These are phyloP conservation scores for Barnardius zonarius DNA, from an alignment of 2,113 vertebrate species.

Conservation along the genomic window DNA sequence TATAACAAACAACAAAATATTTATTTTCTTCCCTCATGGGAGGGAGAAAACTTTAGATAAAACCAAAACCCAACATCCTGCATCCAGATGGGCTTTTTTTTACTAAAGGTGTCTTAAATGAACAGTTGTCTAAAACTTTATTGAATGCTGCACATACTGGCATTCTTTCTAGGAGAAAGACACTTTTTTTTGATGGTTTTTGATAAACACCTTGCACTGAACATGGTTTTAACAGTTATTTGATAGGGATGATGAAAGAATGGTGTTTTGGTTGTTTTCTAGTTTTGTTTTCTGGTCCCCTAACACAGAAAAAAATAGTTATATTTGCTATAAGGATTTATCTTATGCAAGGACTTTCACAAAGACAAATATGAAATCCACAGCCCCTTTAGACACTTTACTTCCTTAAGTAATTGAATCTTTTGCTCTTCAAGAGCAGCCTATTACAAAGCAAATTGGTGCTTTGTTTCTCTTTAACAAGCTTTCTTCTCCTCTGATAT, in stretches of 20 bases:
- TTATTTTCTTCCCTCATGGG: not conserved
- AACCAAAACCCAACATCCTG: not conserved
- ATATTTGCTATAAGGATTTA: not conserved
- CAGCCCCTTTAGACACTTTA: not conserved
- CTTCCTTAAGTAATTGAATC: slow-evolving; percentile 28
- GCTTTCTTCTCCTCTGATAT: slow-evolving; percentile 27
- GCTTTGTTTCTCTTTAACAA: slow-evolving; percentile 46
- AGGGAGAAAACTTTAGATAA: not conserved
- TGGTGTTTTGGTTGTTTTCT: not conserved
- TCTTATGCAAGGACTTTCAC: slow-evolving; percentile 6
- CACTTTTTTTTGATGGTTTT: not conserved
- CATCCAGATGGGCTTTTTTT: not conserved
- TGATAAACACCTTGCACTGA: not conserved
- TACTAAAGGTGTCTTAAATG: not conserved
- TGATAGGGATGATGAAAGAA: not conserved
- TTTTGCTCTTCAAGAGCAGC: not conserved
- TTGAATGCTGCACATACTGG: not conserved
- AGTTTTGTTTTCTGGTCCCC: not conserved
- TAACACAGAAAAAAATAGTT: not conserved
- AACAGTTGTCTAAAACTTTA: not conserved
- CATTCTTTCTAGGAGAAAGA: not conserved
- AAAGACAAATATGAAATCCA: slow-evolving; percentile 10
- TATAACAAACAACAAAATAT: not conserved
- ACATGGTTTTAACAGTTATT: not conserved
- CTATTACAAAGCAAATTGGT: slow-evolving; percentile 14